Conservation (phyloP, 2,797 vertebrate species). For the Girardinus metallicus region DNA sequence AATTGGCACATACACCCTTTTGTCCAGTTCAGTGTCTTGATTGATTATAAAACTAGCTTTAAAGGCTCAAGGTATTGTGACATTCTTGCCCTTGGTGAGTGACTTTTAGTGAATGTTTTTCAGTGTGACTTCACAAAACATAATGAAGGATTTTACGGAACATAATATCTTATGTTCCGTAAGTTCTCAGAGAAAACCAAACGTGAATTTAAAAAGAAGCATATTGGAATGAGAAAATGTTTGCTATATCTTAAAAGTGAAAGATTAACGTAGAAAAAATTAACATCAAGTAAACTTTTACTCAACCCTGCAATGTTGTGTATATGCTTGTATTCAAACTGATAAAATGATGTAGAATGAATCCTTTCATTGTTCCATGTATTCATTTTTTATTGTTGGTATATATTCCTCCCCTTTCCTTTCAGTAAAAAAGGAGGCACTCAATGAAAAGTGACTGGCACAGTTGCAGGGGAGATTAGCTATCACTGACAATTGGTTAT, state of each 20-base stretch:
- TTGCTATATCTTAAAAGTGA: neutral
- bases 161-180: neutral
- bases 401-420: constrained; percentile 7
- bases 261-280: neutral
- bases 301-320: neutral
- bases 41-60: too few relatives aligned
- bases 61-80: too few relatives aligned
- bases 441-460: constrained; percentile 36
- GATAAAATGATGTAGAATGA: constrained; percentile 11
- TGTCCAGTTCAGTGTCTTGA: too few relatives aligned
- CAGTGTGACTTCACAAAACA: neutral
- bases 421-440: constrained; percentile 10
- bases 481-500: constrained; percentile 36
- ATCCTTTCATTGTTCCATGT: constrained; percentile 3
- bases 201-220: neutral
- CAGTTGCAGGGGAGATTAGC: constrained; percentile 58
- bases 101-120: neutral
- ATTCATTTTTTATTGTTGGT: neutral
- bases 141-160: neutral
- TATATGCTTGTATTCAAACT: neutral
- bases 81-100: too few relatives aligned
- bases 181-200: neutral
- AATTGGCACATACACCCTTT: too few relatives aligned
- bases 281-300: neutral
- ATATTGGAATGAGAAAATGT: neutral